Base-by-base conservation (phyloP, 2,113 vertebrate genomes). In the Ceyx margarethae region DNA sequence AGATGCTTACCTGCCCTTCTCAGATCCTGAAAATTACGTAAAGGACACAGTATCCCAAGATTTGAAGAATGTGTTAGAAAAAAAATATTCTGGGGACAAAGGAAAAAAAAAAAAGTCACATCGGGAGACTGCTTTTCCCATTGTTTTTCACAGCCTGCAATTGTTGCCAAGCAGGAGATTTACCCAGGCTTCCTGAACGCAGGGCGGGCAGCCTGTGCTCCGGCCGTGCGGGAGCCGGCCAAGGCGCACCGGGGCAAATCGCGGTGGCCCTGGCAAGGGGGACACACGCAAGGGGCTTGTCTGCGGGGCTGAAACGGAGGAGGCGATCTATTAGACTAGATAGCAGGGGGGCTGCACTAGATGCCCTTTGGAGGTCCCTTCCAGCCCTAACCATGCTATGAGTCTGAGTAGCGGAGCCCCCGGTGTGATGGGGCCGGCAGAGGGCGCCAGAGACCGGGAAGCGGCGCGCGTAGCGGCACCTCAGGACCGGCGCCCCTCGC, bases 221-320 rank as follows among this genome's bases (percentile, higher is more conserved):
- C 4, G 80, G 90, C 31, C 29, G 31, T 1, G 15, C 72, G 5
- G 62, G 42, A 57, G 10, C 6, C 13, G 91, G 85, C 13, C 31
- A 37, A 17, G 5, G 1, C 77, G 33, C n/a, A 3, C 45, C 2
- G 0, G 26, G 42, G 50, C 1, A 2, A 60, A 17, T 4, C 19
- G 0, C 1, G 5, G 28, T n/a, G 10, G 3, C 77, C n/a, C 9
- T 2, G 72, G 82, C 65, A 37, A 42, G 12, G 1, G 7, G 35
- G 3, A 56, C 22, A 8, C 5, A 11, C 0, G 25, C 78, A 5
- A 92, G 79, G 5, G n/a, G 8, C 5, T 90, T 74, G 61, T 22
- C 15, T 13, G 64, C 82, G 4, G 50, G 85, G 8, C n/a, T 31
- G 48, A 23, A 33, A 25, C 33, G 8, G 16, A 4, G 37, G 37